Evolutionary conservation across 2,888 invertebrate species (phyloP).

Genomic region (Capitulum mitella): DNA sequence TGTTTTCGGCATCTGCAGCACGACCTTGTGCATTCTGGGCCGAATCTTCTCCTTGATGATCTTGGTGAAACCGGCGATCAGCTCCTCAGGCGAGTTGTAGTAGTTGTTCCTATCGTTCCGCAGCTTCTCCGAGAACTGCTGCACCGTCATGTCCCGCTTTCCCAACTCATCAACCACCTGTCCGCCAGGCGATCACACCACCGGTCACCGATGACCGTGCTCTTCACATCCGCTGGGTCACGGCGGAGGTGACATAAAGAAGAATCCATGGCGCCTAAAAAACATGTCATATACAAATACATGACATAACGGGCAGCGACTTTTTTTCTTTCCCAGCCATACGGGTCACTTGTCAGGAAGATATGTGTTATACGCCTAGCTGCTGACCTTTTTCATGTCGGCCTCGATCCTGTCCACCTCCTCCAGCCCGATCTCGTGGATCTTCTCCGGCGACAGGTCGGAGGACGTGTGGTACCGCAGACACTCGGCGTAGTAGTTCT

Average conservation of each 20-base stretch:
- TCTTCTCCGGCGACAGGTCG: slow-evolving; percentile 40
- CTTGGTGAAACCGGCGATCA: slow-evolving; percentile 40
- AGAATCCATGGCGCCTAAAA: too few species aligned
- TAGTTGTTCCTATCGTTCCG: slow-evolving; percentile 39
- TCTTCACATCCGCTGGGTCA: too few species aligned
- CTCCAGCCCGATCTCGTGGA: slow-evolving; percentile 41
- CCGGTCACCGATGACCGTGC: neutral
- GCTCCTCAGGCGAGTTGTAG: slow-evolving; percentile 41
- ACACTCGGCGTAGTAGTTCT: slow-evolving; percentile 40
- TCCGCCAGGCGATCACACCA: neutral
- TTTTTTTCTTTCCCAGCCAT: too few species aligned
- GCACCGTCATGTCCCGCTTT: slow-evolving; percentile 37
- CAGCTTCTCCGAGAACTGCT: slow-evolving; percentile 40
- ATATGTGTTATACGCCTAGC: too few species aligned
- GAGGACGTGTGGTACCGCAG: slow-evolving; percentile 42
- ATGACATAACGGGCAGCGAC: too few species aligned
- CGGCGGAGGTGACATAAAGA: too few species aligned
- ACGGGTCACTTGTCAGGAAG: too few species aligned
- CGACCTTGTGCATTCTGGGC: slow-evolving; percentile 40
- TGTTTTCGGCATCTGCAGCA: slow-evolving; percentile 41
- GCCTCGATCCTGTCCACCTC: slow-evolving; percentile 41
- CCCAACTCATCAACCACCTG: slow-evolving; percentile 39
- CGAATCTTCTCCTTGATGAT: slow-evolving; percentile 40
- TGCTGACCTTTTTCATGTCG: slow-evolving; percentile 38
- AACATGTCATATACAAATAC: too few species aligned